Base-by-base conservation (phyloP, 2,113 vertebrate genomes). In the Misgurnus anguillicaudatus region DNA sequence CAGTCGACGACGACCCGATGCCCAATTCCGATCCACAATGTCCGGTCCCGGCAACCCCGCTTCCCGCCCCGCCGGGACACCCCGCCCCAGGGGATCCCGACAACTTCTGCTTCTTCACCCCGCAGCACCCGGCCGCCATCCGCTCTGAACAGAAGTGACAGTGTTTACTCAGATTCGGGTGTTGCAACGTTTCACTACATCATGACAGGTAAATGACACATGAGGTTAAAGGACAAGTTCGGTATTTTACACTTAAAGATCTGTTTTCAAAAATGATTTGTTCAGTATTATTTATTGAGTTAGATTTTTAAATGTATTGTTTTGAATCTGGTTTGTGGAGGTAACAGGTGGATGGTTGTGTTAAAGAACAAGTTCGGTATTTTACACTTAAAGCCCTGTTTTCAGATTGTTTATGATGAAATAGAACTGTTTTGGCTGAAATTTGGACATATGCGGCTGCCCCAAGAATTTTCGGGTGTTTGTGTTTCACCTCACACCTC, bases 51-150 rank as follows among this genome's bases (percentile, higher is more conserved):
- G 90, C 90, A 86, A 93, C 90, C 88, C 94, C 93, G 89, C 92
- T 92, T 84, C 93, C 92, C 89, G 91, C 92, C 89, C 91, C 93
- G 88, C 93, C 92, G 86, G 92, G 92, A 90, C 94, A 92, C 94
- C 95, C 96, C 85, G 95, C 95, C 80, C 96, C 96, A 91, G 96
- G 96, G 90, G 96, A 96, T 91, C 96, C 96, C 94, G 96, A 98
- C 94, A 98, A 95, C 93, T 98, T 98, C 96, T 98, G 96, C 95
- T 98, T 98, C 96, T 98, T 98, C 95, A 98, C 97, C 95, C 97
- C 97, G 93, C 97, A 98, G 96, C 97, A 98, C 91, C 96, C 97
- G 94, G 97, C 97, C 96, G 97, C 97, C 97, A 98, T 98, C 96
- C 96, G 24, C 24, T 31, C 24, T 31, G 24, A 31, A 31, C 24